Evolutionary conservation across 2,113 vertebrate species (phyloP).

Genomic region (Ivindomyrus marchei): DNA sequence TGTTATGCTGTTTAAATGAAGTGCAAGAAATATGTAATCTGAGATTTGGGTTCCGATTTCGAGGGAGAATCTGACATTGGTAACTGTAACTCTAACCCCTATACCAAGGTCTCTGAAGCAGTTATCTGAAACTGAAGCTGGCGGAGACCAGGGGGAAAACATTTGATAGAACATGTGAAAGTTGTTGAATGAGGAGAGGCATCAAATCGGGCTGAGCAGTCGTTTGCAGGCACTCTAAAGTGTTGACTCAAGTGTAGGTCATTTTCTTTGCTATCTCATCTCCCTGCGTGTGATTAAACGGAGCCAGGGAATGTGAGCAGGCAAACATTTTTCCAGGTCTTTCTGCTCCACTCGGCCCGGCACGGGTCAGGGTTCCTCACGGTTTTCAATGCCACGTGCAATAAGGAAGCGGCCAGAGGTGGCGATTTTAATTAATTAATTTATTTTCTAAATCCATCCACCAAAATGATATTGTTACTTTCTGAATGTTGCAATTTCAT

Average conservation of each 20-base stretch:
- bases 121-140: conserved; percentile 21
- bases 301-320: conserved; percentile 24
- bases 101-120: conserved; percentile 23
- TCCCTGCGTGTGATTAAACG: conserved; percentile 12
- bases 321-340: conserved; percentile 29
- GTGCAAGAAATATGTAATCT: conserved; percentile 14
- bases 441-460: background rate
- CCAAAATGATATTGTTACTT: no score
- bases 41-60: conserved; percentile 22
- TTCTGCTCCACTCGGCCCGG: conserved; percentile 6
- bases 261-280: conserved; percentile 9
- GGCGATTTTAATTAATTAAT: conserved; percentile 13
- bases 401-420: conserved; percentile 6
- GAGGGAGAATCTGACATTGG: conserved; percentile 21
- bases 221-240: conserved; percentile 28
- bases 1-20: background rate
- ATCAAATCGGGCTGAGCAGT: conserved; percentile 38
- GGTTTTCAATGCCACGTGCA: background rate
- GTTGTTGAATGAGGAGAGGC: conserved; percentile 26
- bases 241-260: conserved; percentile 16
- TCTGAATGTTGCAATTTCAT: no score
- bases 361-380: background rate
- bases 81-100: background rate
- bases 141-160: conserved; percentile 24
- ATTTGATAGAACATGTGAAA: conserved; percentile 35